Percentiles rank a stretch among this genome's conserved stretches.
Conservation (phyloP, 2,113 vertebrate species). For the Reinhardtius hippoglossoides region DNA sequence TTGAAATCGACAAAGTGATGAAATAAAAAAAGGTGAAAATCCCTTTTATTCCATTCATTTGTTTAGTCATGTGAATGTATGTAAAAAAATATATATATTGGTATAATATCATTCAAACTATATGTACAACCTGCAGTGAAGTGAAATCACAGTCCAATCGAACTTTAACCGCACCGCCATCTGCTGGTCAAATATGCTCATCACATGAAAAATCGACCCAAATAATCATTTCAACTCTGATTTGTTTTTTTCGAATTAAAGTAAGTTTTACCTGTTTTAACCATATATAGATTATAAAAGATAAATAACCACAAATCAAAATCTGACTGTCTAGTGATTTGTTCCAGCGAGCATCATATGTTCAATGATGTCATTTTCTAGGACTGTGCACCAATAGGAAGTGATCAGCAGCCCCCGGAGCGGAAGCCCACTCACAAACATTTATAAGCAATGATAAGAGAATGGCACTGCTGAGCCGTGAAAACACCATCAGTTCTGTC, state of each 20-base stretch:
- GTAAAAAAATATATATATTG: no score
- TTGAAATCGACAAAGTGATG: no score
- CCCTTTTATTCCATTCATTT: no score
- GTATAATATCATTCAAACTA: background rate
- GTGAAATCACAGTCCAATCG: background rate
- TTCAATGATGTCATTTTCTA: conserved; percentile 7
- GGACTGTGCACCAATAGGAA: conserved; percentile 49
- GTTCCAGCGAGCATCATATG: conserved; percentile 21
- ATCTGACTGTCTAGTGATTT: background rate
- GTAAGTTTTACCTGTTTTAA: background rate
- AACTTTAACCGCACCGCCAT: conserved; percentile 2
- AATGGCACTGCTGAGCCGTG: background rate
- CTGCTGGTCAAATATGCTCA: conserved; percentile 15
- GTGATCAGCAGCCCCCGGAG: conserved; percentile 29
- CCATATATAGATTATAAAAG: background rate
- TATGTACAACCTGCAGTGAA: background rate
- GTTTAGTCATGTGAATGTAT: no score
- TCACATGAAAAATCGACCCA: background rate
- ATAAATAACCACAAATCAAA: no score
- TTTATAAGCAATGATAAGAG: background rate
- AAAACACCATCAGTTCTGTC: background rate
- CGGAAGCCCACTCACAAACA: conserved; percentile 32
- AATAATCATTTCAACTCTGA: background rate
- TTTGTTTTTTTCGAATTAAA: background rate
- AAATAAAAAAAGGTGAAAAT: no score